Evolutionary conservation across 2,888 invertebrate species (phyloP).

Genomic region (Drepanosiphum platanoidis): DNA sequence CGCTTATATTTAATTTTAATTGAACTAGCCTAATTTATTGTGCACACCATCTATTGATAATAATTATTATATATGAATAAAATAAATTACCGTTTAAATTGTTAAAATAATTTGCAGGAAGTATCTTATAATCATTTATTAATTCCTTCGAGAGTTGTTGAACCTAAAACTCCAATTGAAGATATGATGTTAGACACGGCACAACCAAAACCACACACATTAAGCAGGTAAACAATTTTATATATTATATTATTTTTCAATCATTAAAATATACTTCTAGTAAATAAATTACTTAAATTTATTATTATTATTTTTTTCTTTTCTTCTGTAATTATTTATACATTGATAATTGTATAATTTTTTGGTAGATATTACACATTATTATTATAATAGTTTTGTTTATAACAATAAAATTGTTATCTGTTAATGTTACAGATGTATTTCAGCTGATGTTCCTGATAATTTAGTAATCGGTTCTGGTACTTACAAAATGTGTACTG

Average conservation of each 20-base stretch:
- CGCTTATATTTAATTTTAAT: too few relatives aligned
- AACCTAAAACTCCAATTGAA: conserved; percentile 53
- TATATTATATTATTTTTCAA: conserved; percentile 65
- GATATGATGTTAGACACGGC: conserved; percentile 43
- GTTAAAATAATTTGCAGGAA: conserved; percentile 73
- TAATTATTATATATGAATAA: too few relatives aligned
- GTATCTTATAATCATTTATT: conserved; percentile 88
- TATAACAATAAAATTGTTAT: neutral
- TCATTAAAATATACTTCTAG: too few relatives aligned
- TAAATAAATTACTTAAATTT: too few relatives aligned
- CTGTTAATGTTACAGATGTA: conserved; percentile 57
- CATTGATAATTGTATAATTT: neutral
- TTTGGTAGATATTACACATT: neutral
- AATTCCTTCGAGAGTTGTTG: conserved; percentile 73
- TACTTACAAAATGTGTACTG: conserved; percentile 60
- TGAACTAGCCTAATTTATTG: too few relatives aligned
- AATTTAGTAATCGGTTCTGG: conserved; percentile 31
- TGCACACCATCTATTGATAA: too few relatives aligned
- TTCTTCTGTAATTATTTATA: neutral
- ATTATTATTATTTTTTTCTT: too few relatives aligned
- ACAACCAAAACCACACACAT: conserved; percentile 36
- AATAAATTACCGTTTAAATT: too few relatives aligned
- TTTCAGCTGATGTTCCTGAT: conserved; percentile 63
- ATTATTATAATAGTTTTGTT: neutral
- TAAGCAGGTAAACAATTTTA: conserved; percentile 66